These are phyloP conservation scores for Acromyrmex echinatior DNA, from an alignment of 1,140 invertebrate genomes.

Conservation along the genomic window DNA sequence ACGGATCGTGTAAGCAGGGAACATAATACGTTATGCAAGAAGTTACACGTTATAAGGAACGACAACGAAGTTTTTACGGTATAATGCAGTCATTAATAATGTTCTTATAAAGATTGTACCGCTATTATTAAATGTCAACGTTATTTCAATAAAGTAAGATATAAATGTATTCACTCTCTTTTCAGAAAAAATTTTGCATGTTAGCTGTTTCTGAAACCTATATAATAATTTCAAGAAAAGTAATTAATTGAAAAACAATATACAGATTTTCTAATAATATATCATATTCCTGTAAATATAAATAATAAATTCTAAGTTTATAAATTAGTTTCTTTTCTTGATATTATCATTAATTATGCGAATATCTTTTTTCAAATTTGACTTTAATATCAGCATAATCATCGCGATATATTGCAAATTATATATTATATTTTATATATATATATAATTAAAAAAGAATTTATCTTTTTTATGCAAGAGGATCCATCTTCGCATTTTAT, in stretches of 20 bases:
- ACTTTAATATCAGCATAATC: not conserved
- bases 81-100: constrained; percentile 29
- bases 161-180: not conserved
- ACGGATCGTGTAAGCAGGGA: not conserved
- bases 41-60: constrained; percentile 16
- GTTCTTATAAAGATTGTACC: constrained; percentile 24
- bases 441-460: constrained; percentile 9
- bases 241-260: not conserved
- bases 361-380: not conserved
- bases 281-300: not conserved
- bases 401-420: constrained; percentile 18
- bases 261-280: not conserved
- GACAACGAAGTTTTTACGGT: constrained; percentile 24
- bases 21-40: constrained; percentile 25
- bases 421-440: not conserved
- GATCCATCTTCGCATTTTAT: constrained; percentile 14
- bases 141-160: constrained; percentile 24
- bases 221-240: not conserved
- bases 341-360: not conserved
- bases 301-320: constrained; percentile 2
- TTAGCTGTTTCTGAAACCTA: not conserved
- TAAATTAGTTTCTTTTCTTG: not conserved
- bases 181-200: not conserved
- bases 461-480: constrained; percentile 16
- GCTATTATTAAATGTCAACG: constrained; percentile 45